Percentiles rank a stretch among this genome's conserved stretches.
Evolutionary conservation across 2,113 vertebrate genomes (phyloP).

Genomic region (Dunckerocampus dactyliophorus): DNA sequence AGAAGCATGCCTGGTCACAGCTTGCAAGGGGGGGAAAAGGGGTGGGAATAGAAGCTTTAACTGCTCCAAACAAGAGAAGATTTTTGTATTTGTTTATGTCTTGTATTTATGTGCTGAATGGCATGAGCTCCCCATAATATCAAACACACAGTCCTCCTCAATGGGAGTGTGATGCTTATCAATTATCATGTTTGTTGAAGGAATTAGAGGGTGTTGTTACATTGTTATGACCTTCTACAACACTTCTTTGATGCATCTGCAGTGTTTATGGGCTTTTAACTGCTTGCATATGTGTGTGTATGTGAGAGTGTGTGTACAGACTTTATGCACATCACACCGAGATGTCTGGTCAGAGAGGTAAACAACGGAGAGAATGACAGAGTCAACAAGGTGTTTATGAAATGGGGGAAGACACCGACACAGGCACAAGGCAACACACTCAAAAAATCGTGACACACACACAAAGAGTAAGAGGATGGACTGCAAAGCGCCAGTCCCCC

Average conservation of each 20-base stretch:
- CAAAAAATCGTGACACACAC: slow-evolving; percentile 17
- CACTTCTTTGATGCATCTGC: slow-evolving; percentile 34
- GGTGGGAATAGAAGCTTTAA: slow-evolving; percentile 22
- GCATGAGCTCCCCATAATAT: slow-evolving; percentile 38
- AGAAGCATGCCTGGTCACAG: slow-evolving; percentile 38
- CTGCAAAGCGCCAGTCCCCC: slow-evolving; percentile 46
- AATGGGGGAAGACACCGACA: slow-evolving; percentile 54
- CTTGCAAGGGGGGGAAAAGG: slow-evolving; percentile 6
- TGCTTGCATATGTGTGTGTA: neutral
- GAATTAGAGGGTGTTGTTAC: slow-evolving; percentile 43
- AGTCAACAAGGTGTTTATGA: slow-evolving; percentile 69
- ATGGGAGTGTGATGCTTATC: slow-evolving; percentile 19
- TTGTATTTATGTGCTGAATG: slow-evolving; percentile 27
- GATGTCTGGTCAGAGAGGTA: slow-evolving; percentile 66
- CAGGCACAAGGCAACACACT: slow-evolving; percentile 29
- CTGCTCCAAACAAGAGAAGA: slow-evolving; percentile 39
- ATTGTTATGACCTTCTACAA: slow-evolving; percentile 25
- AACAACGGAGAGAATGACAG: slow-evolving; percentile 73
- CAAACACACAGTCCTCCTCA: slow-evolving; percentile 24
- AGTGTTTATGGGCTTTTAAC: slow-evolving; percentile 29
- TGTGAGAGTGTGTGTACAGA: slow-evolving; percentile 25
- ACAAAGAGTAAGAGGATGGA: slow-evolving; percentile 48
- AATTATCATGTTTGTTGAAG: slow-evolving; percentile 41
- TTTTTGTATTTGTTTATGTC: slow-evolving; percentile 47
- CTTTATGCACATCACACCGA: slow-evolving; percentile 63